Conservation (phyloP, 2,797 vertebrate species). For the Nasua narica region DNA sequence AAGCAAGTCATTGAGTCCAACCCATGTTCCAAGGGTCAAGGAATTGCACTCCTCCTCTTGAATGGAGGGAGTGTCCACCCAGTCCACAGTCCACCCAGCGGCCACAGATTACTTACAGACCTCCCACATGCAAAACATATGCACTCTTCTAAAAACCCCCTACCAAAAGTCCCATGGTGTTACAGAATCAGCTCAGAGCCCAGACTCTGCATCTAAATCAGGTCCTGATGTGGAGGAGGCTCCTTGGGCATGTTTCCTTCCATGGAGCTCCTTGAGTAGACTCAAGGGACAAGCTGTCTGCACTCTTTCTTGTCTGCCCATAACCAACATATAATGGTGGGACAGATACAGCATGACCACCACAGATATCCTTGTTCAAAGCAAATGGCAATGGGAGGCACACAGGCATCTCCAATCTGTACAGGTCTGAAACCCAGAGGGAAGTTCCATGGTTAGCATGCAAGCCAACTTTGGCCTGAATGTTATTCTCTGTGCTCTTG, state of each 20-base stretch:
- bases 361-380: neutral
- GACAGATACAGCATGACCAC: neutral
- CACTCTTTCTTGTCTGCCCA: fast-evolving
- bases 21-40: neutral
- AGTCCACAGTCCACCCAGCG: neutral
- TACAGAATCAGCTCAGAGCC: neutral
- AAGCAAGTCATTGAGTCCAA: neutral
- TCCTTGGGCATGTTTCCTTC: neutral
- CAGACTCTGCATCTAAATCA: neutral
- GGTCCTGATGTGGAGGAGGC: neutral
- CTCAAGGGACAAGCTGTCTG: neutral
- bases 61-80: neutral
- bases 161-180: neutral
- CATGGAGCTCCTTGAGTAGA: neutral
- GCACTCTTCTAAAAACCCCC: no score
- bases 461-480: neutral
- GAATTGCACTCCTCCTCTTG: neutral
- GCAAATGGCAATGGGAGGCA: no score
- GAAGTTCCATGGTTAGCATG: neutral
- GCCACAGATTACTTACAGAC: neutral
- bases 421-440: neutral
- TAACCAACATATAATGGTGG: neutral
- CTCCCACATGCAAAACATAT: neutral
- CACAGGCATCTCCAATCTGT: no score
- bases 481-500: neutral